Percentiles rank a stretch among this genome's conserved stretches.
phyloP scores from a whole-genome alignment of 2,797 vertebrate genomes.

The Helostoma temminkii region DNA sequence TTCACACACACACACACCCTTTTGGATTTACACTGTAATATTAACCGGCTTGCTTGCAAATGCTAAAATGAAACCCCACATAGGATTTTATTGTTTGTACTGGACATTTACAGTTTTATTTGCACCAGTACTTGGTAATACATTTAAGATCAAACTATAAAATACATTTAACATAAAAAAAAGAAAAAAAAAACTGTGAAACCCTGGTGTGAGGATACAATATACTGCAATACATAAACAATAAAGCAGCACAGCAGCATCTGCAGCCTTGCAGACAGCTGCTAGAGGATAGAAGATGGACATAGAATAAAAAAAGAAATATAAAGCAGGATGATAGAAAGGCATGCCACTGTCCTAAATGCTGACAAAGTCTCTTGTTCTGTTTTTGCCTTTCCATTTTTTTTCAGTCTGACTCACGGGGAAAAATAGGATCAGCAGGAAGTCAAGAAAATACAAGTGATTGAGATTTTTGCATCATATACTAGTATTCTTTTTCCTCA shows the following conservation, averaged over 20 bases:
- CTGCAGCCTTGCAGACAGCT: slow-evolving; percentile 46
- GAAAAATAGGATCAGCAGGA: slow-evolving; percentile 3
- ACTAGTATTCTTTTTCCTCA: no score
- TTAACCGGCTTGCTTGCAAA: slow-evolving; percentile 27
- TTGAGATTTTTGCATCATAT: no score
- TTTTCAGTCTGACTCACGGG: slow-evolving; percentile 29
- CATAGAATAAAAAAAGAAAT: background rate
- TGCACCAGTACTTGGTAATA: no score
- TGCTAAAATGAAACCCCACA: slow-evolving; percentile 31
- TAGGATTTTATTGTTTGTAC: slow-evolving; percentile 9
- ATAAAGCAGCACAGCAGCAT: slow-evolving; percentile 43
- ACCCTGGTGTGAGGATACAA: slow-evolving; percentile 11
- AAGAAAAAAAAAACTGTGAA: background rate
- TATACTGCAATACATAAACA: slow-evolving; percentile 4
- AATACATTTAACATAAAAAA: slow-evolving; percentile 11
- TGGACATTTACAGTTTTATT: slow-evolving; percentile 23
- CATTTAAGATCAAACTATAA: no score
- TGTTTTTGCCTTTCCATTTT: slow-evolving; percentile 30
- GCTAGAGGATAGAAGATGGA: slow-evolving; percentile 5
- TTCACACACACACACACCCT: background rate
- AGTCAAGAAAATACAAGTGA: no score
- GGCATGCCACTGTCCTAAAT: background rate
- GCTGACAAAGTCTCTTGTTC: slow-evolving; percentile 42
- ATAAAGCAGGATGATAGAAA: slow-evolving; percentile 3
- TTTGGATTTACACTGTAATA: slow-evolving; percentile 32